Evolutionary conservation across 2,113 vertebrate species (phyloP), one percentile per base, ranked within the genome.

Genomic region (Willisornis vidua): DNA sequence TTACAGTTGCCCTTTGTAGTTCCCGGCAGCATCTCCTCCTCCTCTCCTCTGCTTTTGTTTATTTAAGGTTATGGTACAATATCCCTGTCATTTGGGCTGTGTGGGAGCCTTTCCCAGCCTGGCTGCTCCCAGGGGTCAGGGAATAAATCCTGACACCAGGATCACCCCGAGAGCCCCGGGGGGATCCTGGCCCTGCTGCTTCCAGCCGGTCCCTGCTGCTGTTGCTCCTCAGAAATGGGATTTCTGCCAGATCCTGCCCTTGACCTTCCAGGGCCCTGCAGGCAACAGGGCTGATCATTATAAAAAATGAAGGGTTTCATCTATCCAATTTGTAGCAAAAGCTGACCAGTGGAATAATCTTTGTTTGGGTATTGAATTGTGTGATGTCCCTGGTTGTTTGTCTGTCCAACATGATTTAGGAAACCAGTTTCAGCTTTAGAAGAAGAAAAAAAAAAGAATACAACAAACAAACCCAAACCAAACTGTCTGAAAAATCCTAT

Each of bases 1-100:
- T 96, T 96, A 85, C 94, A 81, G 8, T 62, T 33, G 43, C 70
- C 73, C 66, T 96, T 93, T 93, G 90, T 78, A 85, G 85, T 91
- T 95, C 90, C 92, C 14, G 9, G 95, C 96, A 93, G 93, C 78
- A 81, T 95, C 87, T 91, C 26, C 26, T 71, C 41, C 41, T 43
- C 41, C 26, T 71, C 72, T 72, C 70, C 55, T 67, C 57, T 71
- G 91, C 55, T 81, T 58, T 59, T 89, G 81, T 96, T 96, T 94
- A 52, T 87, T 89, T 77, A 67, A 91, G 52, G 65, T 91, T 89
- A 62, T 51, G 87, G 74, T 89, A 77, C 93, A 91, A 93, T 58
- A 74, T 61, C 41, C 59, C 49, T 59, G 82, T 75, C 2, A 0
- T 86, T 18, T 39, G 41, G 63, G 61, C 7, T 6, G 12, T 2